Percentiles rank a stretch among this genome's conserved stretches.
These are phyloP conservation scores for Nesidiocoris tenuis DNA, from an alignment of 2,888 invertebrate species.

Conservation along the genomic window DNA sequence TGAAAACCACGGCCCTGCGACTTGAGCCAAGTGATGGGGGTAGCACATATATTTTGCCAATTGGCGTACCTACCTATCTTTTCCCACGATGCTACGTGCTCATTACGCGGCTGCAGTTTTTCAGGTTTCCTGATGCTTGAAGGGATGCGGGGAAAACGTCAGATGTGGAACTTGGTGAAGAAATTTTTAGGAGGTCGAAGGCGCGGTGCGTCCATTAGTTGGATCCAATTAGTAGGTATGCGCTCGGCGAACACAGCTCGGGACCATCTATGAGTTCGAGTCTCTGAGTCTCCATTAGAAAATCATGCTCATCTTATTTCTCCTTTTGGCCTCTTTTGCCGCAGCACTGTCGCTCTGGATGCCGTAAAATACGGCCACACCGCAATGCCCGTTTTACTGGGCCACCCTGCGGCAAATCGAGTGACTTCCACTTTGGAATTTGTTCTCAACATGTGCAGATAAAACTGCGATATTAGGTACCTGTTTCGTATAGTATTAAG, in stretches of 20 bases:
- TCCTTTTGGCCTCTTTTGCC: neutral
- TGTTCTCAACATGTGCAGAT: no score
- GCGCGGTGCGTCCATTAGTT: constrained; percentile 38
- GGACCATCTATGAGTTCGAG: no score
- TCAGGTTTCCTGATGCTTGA: neutral
- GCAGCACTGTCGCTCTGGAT: constrained; percentile 1
- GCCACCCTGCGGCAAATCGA: constrained; percentile 29
- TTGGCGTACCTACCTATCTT: neutral
- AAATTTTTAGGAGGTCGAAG: constrained; percentile 38
- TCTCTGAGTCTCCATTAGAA: constrained; percentile 37
- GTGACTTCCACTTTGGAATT: constrained; percentile 31
- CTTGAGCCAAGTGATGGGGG: no score
- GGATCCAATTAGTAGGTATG: constrained; percentile 43
- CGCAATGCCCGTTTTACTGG: constrained; percentile 26
- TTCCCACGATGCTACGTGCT: constrained; percentile 20
- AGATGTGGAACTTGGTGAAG: constrained; percentile 31
- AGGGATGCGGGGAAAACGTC: constrained; percentile 13
- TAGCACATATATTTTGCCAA: neutral
- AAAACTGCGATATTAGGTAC: no score
- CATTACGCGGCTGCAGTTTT: constrained; percentile 8
- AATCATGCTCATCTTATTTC: constrained; percentile 41
- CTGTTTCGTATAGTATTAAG: no score
- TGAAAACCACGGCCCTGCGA: no score
- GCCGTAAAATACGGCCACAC: constrained; percentile 31
- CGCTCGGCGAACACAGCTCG: constrained; percentile 14